Percentiles rank a stretch among this genome's conserved stretches.
These are phyloP conservation scores for Pachyuromys duprasi DNA, from an alignment of 2,797 vertebrate genomes.

Conservation along the genomic window DNA sequence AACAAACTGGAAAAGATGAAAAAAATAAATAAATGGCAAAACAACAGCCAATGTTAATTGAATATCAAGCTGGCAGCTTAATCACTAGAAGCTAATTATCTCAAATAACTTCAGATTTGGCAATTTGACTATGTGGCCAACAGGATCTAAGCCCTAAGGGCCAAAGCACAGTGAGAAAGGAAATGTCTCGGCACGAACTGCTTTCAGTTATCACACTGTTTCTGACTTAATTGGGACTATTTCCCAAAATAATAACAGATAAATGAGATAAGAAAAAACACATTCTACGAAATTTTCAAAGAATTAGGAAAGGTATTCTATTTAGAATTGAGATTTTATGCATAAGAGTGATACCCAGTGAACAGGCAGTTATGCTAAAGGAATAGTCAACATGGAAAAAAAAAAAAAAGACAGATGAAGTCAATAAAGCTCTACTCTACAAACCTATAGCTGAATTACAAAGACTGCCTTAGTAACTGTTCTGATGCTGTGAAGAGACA, in stretches of 20 bases:
- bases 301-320: background rate
- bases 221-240: background rate
- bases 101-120: constrained; percentile 6
- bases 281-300: background rate
- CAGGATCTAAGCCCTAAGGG: background rate
- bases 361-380: background rate
- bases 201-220: background rate
- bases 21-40: background rate
- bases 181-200: background rate
- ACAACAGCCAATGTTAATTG: background rate
- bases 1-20: background rate
- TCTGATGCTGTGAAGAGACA: background rate
- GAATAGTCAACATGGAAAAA: background rate
- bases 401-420: background rate
- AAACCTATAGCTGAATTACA: background rate
- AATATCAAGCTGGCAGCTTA: background rate
- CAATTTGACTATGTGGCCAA: background rate
- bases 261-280: background rate
- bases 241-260: background rate
- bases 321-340: background rate
- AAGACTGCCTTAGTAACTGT: background rate
- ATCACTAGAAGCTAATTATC: background rate
- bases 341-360: background rate
- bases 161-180: background rate
- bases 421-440: background rate